Evolutionary conservation across 2,797 vertebrate species (phyloP).

Genomic region (Columba guinea): DNA sequence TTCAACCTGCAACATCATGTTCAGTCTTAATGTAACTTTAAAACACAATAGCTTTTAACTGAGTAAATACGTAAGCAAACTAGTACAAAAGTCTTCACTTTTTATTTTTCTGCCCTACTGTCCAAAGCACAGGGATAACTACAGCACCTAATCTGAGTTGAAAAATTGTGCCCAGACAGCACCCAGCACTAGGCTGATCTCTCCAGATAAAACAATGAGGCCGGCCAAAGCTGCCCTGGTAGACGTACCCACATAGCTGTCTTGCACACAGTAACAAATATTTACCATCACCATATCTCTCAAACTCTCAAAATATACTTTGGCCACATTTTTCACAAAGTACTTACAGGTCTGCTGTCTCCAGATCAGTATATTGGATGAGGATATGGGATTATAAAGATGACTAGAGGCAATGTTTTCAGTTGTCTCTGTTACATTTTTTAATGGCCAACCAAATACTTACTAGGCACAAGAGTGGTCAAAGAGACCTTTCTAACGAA

Average conservation of each 20-base stretch:
- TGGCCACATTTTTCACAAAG: neutral
- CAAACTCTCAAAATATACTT: neutral
- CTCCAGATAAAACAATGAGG: neutral
- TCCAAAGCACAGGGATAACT: neutral
- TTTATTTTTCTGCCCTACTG: neutral
- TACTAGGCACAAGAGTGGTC: neutral
- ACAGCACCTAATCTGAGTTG: neutral
- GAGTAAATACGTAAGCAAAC: neutral
- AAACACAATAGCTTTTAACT: neutral
- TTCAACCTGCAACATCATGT: neutral
- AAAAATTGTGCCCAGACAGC: neutral
- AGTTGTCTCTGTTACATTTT: neutral
- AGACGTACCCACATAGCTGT: fast-evolving
- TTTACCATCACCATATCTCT: neutral
- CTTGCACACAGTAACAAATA: neutral
- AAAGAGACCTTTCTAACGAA: neutral
- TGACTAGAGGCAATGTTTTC: neutral
- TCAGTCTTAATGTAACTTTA: fast-evolving
- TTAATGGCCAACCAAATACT: neutral
- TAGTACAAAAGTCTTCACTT: neutral
- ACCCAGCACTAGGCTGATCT: neutral
- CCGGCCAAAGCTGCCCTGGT: neutral
- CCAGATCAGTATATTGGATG: neutral
- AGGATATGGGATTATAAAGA: neutral
- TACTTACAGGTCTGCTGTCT: neutral